Conservation (phyloP, 1,140 invertebrate genomes). For the Mylabris phalerata region DNA sequence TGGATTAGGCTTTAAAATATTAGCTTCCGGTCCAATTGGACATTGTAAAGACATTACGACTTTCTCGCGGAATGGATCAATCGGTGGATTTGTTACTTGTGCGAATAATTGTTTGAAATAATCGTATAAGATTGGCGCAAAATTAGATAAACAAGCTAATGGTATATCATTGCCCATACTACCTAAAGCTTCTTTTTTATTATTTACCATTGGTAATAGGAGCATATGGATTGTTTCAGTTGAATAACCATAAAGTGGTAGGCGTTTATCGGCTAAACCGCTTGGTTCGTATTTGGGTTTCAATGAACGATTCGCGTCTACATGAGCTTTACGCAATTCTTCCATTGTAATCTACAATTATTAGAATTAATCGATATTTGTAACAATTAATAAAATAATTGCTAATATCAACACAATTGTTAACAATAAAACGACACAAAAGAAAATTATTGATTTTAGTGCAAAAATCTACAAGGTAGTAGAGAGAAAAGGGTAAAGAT, state of each 20-base stretch:
- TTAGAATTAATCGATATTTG: not conserved
- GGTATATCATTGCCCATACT: constrained; percentile 99
- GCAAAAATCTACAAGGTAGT: not conserved
- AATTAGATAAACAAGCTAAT: constrained; percentile 89
- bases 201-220: constrained; percentile 91
- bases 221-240: constrained; percentile 93
- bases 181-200: constrained; percentile 96
- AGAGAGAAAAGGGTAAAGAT: too few relatives aligned
- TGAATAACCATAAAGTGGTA: constrained; percentile 90
- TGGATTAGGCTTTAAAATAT: constrained; percentile 85
- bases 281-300: constrained; percentile 44
- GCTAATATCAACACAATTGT: not conserved
- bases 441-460: not conserved
- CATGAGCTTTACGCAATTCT: constrained; percentile 52
- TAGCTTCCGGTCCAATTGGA: constrained; percentile 86
- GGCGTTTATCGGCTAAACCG: constrained; percentile 71
- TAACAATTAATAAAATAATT: not conserved
- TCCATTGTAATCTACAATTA: constrained; percentile 58
- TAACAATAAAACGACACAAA: not conserved
- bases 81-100: constrained; percentile 99
- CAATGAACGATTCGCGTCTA: constrained; percentile 40
- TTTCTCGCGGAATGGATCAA: constrained; percentile 98
- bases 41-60: constrained; percentile 97
- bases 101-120: constrained; percentile 99
- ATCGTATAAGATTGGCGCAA: constrained; percentile 90